These are phyloP conservation scores for Alsophila aescularia DNA, from an alignment of 2,888 invertebrate genomes.

Conservation along the genomic window DNA sequence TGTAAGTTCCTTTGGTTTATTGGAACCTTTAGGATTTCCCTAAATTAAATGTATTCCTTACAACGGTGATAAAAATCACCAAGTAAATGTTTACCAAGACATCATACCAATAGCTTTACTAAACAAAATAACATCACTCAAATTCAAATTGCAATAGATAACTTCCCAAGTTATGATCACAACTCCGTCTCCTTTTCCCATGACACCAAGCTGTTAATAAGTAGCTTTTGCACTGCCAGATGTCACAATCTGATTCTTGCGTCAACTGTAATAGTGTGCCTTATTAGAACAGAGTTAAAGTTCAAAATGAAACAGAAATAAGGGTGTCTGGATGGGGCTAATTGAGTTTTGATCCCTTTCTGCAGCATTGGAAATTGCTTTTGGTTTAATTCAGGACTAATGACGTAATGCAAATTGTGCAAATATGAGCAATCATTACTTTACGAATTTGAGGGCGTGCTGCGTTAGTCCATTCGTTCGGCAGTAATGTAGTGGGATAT, in stretches of 20 bases:
- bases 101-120: not conserved
- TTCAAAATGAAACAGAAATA: constrained; percentile 13
- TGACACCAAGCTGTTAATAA: constrained; percentile 49
- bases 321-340: constrained; percentile 38
- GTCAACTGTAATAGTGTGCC: not conserved
- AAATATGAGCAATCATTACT: constrained; percentile 19
- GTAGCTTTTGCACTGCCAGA: constrained; percentile 52
- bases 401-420: constrained; percentile 34
- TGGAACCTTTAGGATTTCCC: too few species aligned
- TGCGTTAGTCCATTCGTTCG: not conserved
- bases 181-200: constrained; percentile 33
- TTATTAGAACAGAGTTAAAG: constrained; percentile 2
- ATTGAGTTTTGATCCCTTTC: constrained; percentile 64
- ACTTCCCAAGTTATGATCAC: constrained; percentile 11
- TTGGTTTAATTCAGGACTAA: constrained; percentile 33
- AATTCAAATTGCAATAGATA: constrained; percentile 16
- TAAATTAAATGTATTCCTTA: too few species aligned
- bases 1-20: too few species aligned
- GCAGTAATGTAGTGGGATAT: too few species aligned
- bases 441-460: not conserved
- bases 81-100: not conserved
- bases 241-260: constrained; percentile 49
- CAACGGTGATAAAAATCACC: too few species aligned
- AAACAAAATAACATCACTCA: not conserved
- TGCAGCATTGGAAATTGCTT: constrained; percentile 36